Evolutionary conservation across 2,113 vertebrate genomes (phyloP), one percentile per base, ranked within the genome.

Genomic region (Nerophis ophidion): DNA sequence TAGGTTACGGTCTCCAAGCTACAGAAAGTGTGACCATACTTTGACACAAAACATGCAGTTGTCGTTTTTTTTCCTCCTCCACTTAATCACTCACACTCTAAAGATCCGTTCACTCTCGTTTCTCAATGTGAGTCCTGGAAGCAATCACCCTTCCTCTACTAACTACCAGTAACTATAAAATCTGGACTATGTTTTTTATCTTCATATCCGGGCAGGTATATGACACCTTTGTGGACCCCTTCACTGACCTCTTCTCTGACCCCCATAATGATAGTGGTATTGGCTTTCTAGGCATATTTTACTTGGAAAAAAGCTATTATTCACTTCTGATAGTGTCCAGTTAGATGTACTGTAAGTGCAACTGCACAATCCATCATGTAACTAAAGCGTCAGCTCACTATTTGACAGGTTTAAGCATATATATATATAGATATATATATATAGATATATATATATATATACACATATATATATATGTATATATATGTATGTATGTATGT

Each of bases 101-200:
- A 71, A 68, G 60, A 40, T 67, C 63, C 46, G 19, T 45, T 57
- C 36, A 52, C 70, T 65, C 52, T 50, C 72, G 50, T 63, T 63
- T 54, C 63, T 42, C 48, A 53, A 7, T 0, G 57, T 40, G 38
- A 57, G 62, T 81, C 89, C 90, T 91, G 89, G 84, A 87, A 88
- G 68, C 82, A 88, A 88, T 89, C 81, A 86, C 74, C 72, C 63
- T 42, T 64, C 74, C 75, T 78, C 65, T 60, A 70, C 86, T 89
- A 86, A 81, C 85, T 87, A 80, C 62, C 72, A 81, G 77, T 74
- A 75, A 80, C 77, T 84, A 84, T 87, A 81, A 86, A 84, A 86
- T 90, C 81, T 65, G 63, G 66, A 82, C 73, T 79, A 72, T 79
- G 84, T 75, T 87, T 87, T 84, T 82, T 84, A 74, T 88, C 84